phyloP scores from a whole-genome alignment of 2,888 invertebrate species.

The Sussaba pulchella region DNA sequence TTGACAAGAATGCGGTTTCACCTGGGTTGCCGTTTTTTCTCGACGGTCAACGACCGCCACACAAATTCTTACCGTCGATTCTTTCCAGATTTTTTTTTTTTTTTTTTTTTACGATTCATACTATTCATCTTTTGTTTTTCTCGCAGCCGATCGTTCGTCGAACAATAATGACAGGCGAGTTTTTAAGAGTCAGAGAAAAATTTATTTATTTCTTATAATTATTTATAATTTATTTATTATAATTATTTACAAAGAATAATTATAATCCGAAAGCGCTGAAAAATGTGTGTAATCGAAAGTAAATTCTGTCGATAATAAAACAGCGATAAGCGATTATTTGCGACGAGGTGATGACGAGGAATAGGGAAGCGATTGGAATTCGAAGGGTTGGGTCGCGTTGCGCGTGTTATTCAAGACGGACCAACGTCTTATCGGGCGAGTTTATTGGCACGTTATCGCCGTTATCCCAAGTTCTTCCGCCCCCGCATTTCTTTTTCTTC shows the following conservation, averaged over 20 bases:
- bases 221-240: no score
- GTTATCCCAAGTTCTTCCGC: slow-evolving; percentile 28
- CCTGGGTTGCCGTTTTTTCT: slow-evolving; percentile 74
- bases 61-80: slow-evolving; percentile 57
- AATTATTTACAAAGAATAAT: no score
- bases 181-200: no score
- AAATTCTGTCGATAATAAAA: no score
- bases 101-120: background rate
- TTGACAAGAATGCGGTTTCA: slow-evolving; percentile 81
- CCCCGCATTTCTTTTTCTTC: slow-evolving; percentile 20
- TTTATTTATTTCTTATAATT: no score
- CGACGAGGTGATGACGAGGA: slow-evolving; percentile 6
- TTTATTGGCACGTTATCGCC: slow-evolving; percentile 64
- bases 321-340: slow-evolving; percentile 32
- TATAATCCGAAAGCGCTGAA: no score
- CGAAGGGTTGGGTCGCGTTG: slow-evolving; percentile 39
- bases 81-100: background rate
- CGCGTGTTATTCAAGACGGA: slow-evolving; percentile 61
- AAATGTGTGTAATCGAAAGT: no score
- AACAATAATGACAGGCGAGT: no score
- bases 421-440: slow-evolving; percentile 56
- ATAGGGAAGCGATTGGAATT: slow-evolving; percentile 18
- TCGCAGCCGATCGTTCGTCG: no score
- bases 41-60: slow-evolving; percentile 73
- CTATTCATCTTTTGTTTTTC: no score